Evolutionary conservation across 2,888 invertebrate species (phyloP).

Genomic region (Ceriagrion tenellum): DNA sequence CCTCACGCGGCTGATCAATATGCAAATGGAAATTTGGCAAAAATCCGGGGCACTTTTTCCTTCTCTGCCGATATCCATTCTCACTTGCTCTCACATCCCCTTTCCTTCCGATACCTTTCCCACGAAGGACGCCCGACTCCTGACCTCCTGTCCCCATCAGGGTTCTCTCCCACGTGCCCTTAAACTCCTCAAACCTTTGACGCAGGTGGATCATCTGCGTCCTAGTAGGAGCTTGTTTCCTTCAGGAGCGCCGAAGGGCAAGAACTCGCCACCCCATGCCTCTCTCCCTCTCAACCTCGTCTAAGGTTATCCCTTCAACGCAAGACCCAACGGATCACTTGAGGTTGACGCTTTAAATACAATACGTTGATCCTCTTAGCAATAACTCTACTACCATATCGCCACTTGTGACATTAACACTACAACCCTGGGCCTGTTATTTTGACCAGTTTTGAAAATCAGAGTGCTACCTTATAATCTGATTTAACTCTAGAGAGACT

Average conservation of each 20-base stretch:
- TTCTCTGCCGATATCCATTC: neutral
- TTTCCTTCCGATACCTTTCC: neutral
- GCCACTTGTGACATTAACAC: too few species aligned
- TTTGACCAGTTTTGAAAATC: too few species aligned
- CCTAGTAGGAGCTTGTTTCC: neutral
- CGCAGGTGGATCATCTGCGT: neutral
- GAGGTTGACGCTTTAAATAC: too few species aligned
- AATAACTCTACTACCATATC: too few species aligned
- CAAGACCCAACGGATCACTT: too few species aligned
- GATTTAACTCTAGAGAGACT: too few species aligned
- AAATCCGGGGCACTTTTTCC: slow-evolving; percentile 41
- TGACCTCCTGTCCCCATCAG: neutral
- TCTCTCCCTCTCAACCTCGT: too few species aligned
- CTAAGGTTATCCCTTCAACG: too few species aligned
- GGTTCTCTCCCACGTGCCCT: neutral
- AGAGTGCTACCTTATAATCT: too few species aligned
- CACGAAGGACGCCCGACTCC: neutral
- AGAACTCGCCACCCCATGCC: neutral
- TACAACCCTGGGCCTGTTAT: too few species aligned
- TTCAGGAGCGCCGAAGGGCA: neutral
- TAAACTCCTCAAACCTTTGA: neutral
- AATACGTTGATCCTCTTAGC: too few species aligned
- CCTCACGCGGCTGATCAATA: slow-evolving; percentile 26
- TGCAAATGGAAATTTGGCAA: slow-evolving; percentile 39
- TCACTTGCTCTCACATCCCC: neutral